Evolutionary conservation across 2,888 invertebrate species (phyloP), one percentile per base, ranked within the genome.

Genomic region (Dysmachus trigonus): DNA sequence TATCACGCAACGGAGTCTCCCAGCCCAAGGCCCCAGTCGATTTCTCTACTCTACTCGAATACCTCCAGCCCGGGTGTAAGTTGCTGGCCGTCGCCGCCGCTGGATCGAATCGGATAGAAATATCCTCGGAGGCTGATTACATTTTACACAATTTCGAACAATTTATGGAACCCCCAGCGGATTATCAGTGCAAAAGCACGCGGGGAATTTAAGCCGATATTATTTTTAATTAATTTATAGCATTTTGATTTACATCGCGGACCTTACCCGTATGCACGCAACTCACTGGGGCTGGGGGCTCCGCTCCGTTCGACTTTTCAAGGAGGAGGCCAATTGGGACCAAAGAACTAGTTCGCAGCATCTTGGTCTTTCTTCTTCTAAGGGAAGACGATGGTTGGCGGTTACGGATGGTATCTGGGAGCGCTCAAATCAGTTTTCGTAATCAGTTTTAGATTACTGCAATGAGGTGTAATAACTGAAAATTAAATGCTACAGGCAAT

Each of bases 201-300:
- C 31, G 41, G 41, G n/a, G 22, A 79, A 79, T 79, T 79, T 47
- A 51, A 79, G 79, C 41, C 31, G 15, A 79, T 79, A 27, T 79
- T 79, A 79, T 79, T 79, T 79, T 79, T 79, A 79, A 51, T 79
- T 47, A 79, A 79, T 79, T 79, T 79, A 79, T 79, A 51, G 79
- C 79, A 79, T 79, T 79, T 79, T 79, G 79, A 79, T 79, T 79
- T 79, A 79, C 79, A 79, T 79, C 79, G 41, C 27, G 51, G 51
- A 47, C 79, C 18, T 79, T 51, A 51, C 51, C 79, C 79, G 79
- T 51, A 79, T 79, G 51, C 79, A 79, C 51, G 51, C 79, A 79
- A 79, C 22, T 10, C 76, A 76, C 18, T 73, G 31, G 30, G 30
- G 76, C 76, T 62, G 62, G 62, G 47, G 76, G 76, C n/a, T n/a